Base-by-base conservation (phyloP, 2,113 vertebrate genomes). In the Recurvirostra avosetta region DNA sequence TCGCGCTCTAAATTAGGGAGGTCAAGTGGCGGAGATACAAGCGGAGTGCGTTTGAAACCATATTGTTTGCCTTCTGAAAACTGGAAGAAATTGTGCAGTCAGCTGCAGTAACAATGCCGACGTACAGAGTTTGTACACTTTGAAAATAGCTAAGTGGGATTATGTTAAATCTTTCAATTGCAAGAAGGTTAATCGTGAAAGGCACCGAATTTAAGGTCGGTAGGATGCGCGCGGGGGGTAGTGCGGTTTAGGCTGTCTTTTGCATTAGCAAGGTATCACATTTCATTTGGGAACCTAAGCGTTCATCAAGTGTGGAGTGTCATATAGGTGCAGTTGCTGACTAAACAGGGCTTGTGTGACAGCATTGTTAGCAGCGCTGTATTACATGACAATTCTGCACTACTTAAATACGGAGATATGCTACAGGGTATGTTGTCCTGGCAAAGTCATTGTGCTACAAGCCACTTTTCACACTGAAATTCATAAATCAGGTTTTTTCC, bases 211-310 rank as follows among this genome's bases (percentile, higher is more conserved):
- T 32, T 87, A 89, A 93, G 94, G 90, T 94, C 61, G 68, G 72
- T 62, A 41, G 82, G 52, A 62, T 72, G 72, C 0, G 0, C 0
- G 4, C 19, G 36, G 76, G 18, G 90, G 76, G 59, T 72, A 49
- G 59, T 68, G 79, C 45, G 58, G 86, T 66, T 83, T 62, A 74
- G 88, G 58, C 71, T 72, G 88, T 65, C 45, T 93, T 94, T 92
- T 95, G 68, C 88, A 85, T 97, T 97, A 96, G 86, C 75, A 29
- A 93, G 61, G 92, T 93, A 95, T 93, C 94, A 6, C 86, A 15
- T 97, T 98, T 91, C 96, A 83, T 96, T 97, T 87, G 96, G 95
- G 90, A 98, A 96, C 95, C 94, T 85, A 80, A 97, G 97, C 94
- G 47, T 97, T 97, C 88, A 89, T 91, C 67, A 43, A 94, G 95